Evolutionary conservation across 2,797 vertebrate species (phyloP).

Genomic region (Trachurus trachurus): DNA sequence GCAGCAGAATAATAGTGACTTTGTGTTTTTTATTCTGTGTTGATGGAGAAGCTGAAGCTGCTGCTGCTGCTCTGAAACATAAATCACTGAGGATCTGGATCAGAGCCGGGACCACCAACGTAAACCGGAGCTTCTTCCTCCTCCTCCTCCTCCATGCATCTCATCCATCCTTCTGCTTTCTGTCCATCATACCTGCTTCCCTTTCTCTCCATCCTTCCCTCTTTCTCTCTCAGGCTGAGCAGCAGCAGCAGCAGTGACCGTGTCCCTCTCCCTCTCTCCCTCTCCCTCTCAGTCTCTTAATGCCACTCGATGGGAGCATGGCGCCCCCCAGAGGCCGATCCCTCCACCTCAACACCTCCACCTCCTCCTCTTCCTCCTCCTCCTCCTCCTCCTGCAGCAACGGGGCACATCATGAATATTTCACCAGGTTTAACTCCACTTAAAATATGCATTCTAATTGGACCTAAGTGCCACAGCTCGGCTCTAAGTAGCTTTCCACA

Average conservation of each 20-base stretch:
- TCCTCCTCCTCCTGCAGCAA: constrained; percentile 18
- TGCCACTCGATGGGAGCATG: constrained; percentile 55
- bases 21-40: neutral
- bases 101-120: constrained; percentile 1
- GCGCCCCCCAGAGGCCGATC: constrained; percentile 74
- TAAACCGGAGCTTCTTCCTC: too few relatives aligned
- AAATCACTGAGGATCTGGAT: constrained; percentile 20
- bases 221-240: constrained; percentile 23
- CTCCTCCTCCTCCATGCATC: neutral
- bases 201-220: constrained; percentile 20
- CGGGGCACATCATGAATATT: constrained; percentile 80
- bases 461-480: constrained; percentile 76
- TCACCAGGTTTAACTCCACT: constrained; percentile 81
- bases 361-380: constrained; percentile 32
- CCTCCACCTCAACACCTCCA: constrained; percentile 7
- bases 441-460: constrained; percentile 86
- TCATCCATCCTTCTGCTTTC: constrained; percentile 23
- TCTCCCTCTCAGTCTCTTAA: constrained; percentile 5
- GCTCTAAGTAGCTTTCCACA: constrained; percentile 74
- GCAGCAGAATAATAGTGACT: neutral
- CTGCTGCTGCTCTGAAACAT: constrained; percentile 12
- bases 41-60: constrained; percentile 14
- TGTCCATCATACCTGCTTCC: constrained; percentile 53
- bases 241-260: neutral
- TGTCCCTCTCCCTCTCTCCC: neutral